A percentile compares a stretch with the other conserved stretches of the same genome.
phyloP scores from a whole-genome alignment of 2,888 invertebrate genomes.

The Phalangium opilio region DNA sequence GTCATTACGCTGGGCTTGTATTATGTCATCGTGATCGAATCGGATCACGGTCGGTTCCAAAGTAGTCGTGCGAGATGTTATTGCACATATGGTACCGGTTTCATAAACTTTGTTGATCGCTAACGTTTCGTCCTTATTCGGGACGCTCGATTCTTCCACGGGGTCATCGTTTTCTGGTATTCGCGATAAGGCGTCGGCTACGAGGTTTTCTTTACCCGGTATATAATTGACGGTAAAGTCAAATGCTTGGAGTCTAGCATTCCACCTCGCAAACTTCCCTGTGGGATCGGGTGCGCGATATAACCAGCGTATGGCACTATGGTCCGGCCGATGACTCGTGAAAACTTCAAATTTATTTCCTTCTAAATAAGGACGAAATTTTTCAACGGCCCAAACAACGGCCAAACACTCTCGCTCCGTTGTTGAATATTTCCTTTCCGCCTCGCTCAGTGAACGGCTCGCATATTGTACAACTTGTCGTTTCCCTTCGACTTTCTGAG shows the following conservation, averaged over 20 bases:
- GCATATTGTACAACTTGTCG: constrained; percentile 21
- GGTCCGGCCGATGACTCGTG: too few relatives aligned
- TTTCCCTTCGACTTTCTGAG: constrained; percentile 16
- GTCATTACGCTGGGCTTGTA: too few relatives aligned
- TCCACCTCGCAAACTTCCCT: constrained; percentile 34
- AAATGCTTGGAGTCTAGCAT: constrained; percentile 29
- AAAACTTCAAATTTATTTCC: constrained; percentile 26
- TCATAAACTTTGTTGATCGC: too few relatives aligned
- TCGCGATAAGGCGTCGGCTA: constrained; percentile 31
- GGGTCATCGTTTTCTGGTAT: constrained; percentile 12
- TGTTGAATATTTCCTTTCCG: constrained; percentile 26
- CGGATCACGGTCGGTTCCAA: too few relatives aligned
- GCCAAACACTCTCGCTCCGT: constrained; percentile 32
- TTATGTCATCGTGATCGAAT: too few relatives aligned
- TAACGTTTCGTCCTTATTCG: too few relatives aligned
- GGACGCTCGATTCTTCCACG: too few relatives aligned
- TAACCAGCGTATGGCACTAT: constrained; percentile 35
- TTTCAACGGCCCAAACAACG: constrained; percentile 28
- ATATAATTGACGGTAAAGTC: constrained; percentile 29
- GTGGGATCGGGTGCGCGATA: constrained; percentile 29
- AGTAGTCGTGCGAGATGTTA: too few relatives aligned
- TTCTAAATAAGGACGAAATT: constrained; percentile 32
- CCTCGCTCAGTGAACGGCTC: constrained; percentile 5
- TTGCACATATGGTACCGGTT: too few relatives aligned
- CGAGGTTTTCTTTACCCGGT: constrained; percentile 28